A percentile compares a stretch with the other conserved stretches of the same genome.
These are phyloP conservation scores for Bombus sibiricus DNA, from an alignment of 1,140 invertebrate species.

Conservation along the genomic window DNA sequence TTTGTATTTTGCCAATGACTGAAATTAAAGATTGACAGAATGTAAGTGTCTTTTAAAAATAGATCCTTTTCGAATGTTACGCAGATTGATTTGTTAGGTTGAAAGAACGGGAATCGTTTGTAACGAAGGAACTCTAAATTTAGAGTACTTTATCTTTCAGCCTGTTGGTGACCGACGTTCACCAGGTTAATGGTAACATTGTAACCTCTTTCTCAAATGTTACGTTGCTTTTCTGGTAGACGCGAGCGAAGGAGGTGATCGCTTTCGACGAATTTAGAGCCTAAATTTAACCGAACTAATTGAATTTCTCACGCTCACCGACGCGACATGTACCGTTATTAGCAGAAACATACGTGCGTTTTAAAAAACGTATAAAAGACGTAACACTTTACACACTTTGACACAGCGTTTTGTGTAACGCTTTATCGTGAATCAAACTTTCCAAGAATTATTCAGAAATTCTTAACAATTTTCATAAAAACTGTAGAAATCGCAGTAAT, in stretches of 20 bases:
- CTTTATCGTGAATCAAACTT: neutral
- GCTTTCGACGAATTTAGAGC: neutral
- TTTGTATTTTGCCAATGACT: neutral
- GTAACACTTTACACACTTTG: neutral
- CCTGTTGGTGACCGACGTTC: slow-evolving; percentile 15
- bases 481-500: neutral
- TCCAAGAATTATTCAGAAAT: neutral
- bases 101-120: slow-evolving; percentile 8
- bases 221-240: slow-evolving; percentile 16
- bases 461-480: neutral
- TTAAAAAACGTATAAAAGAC: no score
- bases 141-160: slow-evolving; percentile 10
- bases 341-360: no score
- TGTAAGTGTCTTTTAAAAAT: neutral
- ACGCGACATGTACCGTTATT: neutral
- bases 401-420: neutral
- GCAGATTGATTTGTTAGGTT: neutral
- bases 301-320: slow-evolving; percentile 8
- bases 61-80: neutral
- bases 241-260: neutral
- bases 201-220: slow-evolving; percentile 27
- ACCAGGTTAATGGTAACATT: slow-evolving; percentile 38
- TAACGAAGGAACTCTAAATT: slow-evolving; percentile 2
- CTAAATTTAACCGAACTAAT: slow-evolving; percentile 28
- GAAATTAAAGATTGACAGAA: neutral